Percentiles rank a stretch among this genome's conserved stretches.
Conservation (phyloP, 2,113 vertebrate genomes). For the Rhinoderma darwinii region DNA sequence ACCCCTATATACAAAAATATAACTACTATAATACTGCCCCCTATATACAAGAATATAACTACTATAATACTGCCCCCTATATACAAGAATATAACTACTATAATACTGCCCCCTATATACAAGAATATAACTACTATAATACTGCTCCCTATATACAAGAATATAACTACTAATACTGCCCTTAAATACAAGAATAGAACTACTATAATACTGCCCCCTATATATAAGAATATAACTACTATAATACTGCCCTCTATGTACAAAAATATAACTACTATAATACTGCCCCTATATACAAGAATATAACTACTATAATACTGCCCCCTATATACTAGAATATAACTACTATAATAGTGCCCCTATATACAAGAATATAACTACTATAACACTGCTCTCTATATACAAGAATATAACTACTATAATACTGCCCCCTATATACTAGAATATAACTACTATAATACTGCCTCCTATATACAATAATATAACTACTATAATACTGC, state of each 20-base stretch:
- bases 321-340: neutral
- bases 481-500: neutral
- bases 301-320: slow-evolving; percentile 13
- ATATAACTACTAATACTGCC: no score
- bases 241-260: neutral
- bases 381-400: neutral
- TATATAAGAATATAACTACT: neutral
- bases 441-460: slow-evolving; percentile 7
- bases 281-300: neutral
- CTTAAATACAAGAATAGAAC: no score
- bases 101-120: no score
- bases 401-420: slow-evolving; percentile 10
- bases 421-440: neutral
- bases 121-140: no score
- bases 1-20: neutral
- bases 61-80: neutral
- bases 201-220: no score
- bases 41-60: neutral
- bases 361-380: slow-evolving; percentile 5
- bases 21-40: slow-evolving; percentile 8
- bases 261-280: no score
- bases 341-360: slow-evolving; percentile 2
- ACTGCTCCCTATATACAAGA: no score
- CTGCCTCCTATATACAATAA: neutral
- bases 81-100: no score